Conservation (phyloP, 2,113 vertebrate species). For the Uria aalge region DNA sequence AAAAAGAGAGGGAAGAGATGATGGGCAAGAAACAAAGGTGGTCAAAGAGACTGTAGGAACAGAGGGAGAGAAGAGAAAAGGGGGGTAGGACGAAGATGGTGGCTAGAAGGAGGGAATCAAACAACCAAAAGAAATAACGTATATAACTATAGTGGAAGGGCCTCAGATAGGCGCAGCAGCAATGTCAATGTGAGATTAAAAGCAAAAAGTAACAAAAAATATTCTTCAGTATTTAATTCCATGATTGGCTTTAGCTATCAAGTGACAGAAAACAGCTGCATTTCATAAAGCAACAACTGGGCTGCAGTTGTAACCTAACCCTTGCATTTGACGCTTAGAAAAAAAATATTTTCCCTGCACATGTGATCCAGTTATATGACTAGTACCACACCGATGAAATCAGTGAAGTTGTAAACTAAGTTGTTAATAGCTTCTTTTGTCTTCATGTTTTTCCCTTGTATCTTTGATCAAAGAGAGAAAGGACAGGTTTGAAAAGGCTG, state of each 20-base stretch:
- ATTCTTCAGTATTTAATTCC: conserved; percentile 54
- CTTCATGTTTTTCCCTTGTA: neutral
- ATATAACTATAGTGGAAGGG: neutral
- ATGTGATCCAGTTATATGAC: conserved; percentile 12
- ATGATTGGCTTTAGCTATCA: conserved; percentile 68
- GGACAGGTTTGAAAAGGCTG: neutral
- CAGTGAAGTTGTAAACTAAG: neutral
- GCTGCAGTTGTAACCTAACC: conserved; percentile 57
- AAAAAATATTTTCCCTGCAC: neutral
- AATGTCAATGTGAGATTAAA: conserved; percentile 34
- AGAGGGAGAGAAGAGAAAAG: neutral
- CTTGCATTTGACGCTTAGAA: conserved; percentile 57
- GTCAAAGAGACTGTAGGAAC: neutral
- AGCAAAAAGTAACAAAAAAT: conserved; percentile 36
- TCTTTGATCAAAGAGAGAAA: neutral
- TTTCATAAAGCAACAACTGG: conserved; percentile 70
- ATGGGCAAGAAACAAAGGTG: neutral
- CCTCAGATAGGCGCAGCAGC: conserved; percentile 1
- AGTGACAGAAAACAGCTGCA: conserved; percentile 75
- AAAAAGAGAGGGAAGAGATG: neutral
- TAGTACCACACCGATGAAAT: neutral
- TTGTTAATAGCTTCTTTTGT: neutral
- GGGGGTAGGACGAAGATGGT: neutral
- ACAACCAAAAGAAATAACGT: neutral
- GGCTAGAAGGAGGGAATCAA: neutral